A percentile compares a stretch with the other conserved stretches of the same genome.
These are phyloP conservation scores for Tamias sibiricus DNA, from an alignment of 2,113 vertebrate species.

Conservation along the genomic window DNA sequence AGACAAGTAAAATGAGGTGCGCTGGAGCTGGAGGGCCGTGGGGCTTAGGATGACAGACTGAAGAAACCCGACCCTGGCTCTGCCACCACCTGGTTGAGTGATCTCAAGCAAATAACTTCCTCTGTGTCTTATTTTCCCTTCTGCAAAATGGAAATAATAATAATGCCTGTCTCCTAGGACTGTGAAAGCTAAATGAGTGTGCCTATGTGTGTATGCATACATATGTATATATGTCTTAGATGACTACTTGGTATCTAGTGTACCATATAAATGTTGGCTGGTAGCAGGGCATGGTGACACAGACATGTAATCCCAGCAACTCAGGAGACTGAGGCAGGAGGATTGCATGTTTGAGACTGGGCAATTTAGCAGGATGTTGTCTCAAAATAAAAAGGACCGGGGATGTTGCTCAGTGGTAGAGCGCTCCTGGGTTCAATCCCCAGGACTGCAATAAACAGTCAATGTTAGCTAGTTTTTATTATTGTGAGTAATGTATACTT, in stretches of 20 bases:
- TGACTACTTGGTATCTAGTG: not conserved
- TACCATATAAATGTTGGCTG: not conserved
- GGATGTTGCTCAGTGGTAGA: no score
- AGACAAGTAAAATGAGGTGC: not conserved
- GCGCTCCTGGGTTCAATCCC: no score
- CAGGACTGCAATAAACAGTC: no score
- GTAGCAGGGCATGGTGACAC: not conserved
- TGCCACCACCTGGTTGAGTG: not conserved
- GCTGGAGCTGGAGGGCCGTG: not conserved
- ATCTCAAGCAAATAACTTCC: not conserved
- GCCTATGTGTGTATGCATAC: not conserved
- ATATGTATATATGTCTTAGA: not conserved
- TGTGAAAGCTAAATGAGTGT: not conserved
- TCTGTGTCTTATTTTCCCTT: not conserved
- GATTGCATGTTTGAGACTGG: no score
- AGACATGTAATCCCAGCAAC: no score
- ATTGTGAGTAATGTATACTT: not conserved
- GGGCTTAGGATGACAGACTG: not conserved
- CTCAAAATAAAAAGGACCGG: no score
- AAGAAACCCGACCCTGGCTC: not conserved
- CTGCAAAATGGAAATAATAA: not conserved
- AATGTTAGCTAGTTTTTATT: not conserved
- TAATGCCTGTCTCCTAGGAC: not conserved
- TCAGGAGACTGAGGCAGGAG: no score
- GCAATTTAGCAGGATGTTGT: no score